Evolutionary conservation across 2,888 invertebrate species (phyloP), one percentile per base, ranked within the genome.

Genomic region (Candidula unifasciata): DNA sequence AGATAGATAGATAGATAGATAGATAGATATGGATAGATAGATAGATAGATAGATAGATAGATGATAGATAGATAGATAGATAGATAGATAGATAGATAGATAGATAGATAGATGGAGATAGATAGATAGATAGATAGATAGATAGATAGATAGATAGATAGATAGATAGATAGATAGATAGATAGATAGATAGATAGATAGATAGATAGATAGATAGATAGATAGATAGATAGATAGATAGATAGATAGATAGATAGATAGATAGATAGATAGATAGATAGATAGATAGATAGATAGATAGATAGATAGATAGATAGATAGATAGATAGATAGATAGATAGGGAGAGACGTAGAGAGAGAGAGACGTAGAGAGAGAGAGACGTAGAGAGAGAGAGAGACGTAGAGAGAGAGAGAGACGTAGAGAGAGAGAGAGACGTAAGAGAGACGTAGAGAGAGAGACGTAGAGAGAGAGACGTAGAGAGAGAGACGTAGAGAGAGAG

Each of bases 241-340:
- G 16, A 60, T 24, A 30, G 27, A 66, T 30, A 66, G 66, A 66
- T n/a, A 30, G 66, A 66, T 66, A 66, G 66, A 30, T 30, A n/a
- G 27, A 66, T 30, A 30, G 66, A 66, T 66, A 66, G 66, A 66
- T n/a, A 30, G 66, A 66, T 66, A 66, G 66, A 30, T 30, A n/a
- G 27, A 66, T 30, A 30, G 66, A 66, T 66, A 66, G 66, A 66
- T 66, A 66, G 66, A 66, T n/a, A 66, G 66, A 66, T 66, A 30
- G 66, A 30, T 30, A 66, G 27, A 66, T 66, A 30, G 66, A 30
- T 66, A 66, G 66, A 66, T n/a, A 66, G 30, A 66, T 66, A 30
- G 66, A 66, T 66, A 66, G 66, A 66, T n/a, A 66, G n/a, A n/a
- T n/a, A n/a, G n/a, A n/a, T n/a, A n/a, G n/a, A n/a, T n/a, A n/a